Evolutionary conservation across 2,888 invertebrate species (phyloP).

Genomic region (Platycheirus albimanus): DNA sequence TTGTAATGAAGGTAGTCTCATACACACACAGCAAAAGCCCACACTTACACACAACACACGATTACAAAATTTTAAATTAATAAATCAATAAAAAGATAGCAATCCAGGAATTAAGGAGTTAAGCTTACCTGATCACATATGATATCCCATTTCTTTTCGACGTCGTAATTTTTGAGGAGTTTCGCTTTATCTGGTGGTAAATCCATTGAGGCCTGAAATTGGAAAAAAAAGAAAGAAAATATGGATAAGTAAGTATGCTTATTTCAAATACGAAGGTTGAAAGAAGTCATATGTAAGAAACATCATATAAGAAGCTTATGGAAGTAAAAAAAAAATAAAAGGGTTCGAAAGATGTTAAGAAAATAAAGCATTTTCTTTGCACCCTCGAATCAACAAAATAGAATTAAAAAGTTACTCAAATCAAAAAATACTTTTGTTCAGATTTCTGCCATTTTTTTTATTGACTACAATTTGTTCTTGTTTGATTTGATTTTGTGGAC

Average conservation of each 20-base stretch:
- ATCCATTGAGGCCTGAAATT: constrained; percentile 98
- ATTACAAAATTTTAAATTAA: background rate
- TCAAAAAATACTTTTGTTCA: no score
- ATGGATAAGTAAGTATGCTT: background rate
- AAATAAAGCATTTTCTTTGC: background rate
- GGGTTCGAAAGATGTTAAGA: no score
- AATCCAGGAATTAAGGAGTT: background rate
- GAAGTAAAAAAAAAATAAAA: background rate
- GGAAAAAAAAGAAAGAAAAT: constrained; percentile 74
- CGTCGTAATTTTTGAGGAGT: constrained; percentile 96
- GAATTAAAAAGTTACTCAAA: no score
- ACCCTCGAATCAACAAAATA: background rate
- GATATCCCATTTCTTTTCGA: constrained; percentile 99
- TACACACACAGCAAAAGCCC: background rate
- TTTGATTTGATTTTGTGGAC: no score
- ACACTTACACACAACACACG: no score
- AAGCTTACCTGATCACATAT: constrained; percentile 97
- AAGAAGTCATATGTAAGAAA: background rate
- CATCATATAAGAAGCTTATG: no score
- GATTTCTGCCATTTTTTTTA: no score
- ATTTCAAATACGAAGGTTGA: background rate
- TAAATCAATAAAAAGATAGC: constrained; percentile 42
- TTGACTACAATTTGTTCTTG: no score
- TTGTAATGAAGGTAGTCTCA: constrained; percentile 11
- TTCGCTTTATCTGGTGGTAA: constrained; percentile 99